phyloP scores from a whole-genome alignment of 2,113 vertebrate genomes.

The Colius striatus region DNA sequence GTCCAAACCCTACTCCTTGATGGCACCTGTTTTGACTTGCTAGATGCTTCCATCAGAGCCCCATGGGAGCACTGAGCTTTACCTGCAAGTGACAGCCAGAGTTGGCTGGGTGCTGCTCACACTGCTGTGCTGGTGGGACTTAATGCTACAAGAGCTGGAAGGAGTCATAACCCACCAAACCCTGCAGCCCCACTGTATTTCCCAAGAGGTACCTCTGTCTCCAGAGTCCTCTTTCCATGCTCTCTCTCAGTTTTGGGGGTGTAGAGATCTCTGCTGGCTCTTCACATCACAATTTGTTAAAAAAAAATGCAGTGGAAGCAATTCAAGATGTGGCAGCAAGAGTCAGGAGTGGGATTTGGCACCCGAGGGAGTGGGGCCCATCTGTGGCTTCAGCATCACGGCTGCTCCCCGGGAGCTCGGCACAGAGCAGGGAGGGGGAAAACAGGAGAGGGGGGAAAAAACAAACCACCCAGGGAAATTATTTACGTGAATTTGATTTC shows the following conservation, averaged over 20 bases:
- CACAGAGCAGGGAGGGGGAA: too few relatives aligned
- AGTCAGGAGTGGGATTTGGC: accelerated
- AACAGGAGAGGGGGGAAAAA: neutral
- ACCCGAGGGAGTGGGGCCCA: accelerated
- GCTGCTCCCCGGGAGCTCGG: neutral
- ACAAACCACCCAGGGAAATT: neutral
- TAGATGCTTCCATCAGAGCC: neutral
- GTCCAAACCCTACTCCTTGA: accelerated
- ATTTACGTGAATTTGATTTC: slow-evolving; percentile 9
- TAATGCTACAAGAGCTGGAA: neutral
- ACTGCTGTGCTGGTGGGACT: accelerated
- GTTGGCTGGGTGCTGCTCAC: neutral
- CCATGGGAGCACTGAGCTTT: neutral
- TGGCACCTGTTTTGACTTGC: neutral
- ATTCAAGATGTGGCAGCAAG: neutral
- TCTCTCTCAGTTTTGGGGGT: neutral
- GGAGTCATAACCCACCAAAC: accelerated
- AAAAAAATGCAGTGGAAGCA: neutral
- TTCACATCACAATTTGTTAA: neutral
- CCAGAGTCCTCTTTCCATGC: neutral
- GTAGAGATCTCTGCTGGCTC: neutral
- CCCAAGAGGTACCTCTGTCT: neutral
- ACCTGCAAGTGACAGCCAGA: neutral
- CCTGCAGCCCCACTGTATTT: accelerated
- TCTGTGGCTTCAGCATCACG: neutral